Base-by-base conservation (phyloP, 2,888 invertebrate genomes). In the Electrophaes corylata region DNA sequence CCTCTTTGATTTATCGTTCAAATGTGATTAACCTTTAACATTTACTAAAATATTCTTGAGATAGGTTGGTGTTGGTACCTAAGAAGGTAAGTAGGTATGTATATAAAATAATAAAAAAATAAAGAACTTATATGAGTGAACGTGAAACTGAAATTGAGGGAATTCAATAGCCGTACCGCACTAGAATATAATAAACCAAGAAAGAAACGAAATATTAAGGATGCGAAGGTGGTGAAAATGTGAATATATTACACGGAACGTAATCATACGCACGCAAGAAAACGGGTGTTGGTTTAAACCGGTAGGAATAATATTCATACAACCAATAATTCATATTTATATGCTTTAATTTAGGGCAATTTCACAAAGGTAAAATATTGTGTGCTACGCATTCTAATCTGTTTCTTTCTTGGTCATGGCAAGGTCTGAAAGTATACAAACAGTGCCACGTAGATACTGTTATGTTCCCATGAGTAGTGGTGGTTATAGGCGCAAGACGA, bases 221-320 rank as follows among this genome's bases (percentile, higher is more conserved):
- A 89, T 86, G 84, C 81, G 78, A 84, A 88, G 84, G 87, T 87
- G 88, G 86, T 86, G 87, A 88, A 88, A 90, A 90, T 88, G 82
- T 86, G 86, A 90, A 90, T 91, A 88, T 86, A 91, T 91, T 89
- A 88, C 81, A 81, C 79, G 76, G 84, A 83, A 82, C 79, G 82
- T 86, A 90, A 89, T 90, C 88, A 88, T 82, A 88, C 86, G 86
- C 90, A 91, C 90, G 91, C 91, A 82, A 88, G 81, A 79, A 76
- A 81, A 76, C 79, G 79, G 75, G 81, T 75, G 76, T 75, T 76
- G 77, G 75, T 75, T 73, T 75, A 79, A 75, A 78, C 76, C 78
- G 72, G 77, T 75, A 76, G 75, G 75, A 82, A 82, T 83, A 83
- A 80, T 83, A 83, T 83, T 83, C 76, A 75, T 79, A 81, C 84